Base-by-base conservation (phyloP, 1,140 invertebrate species). In the Lordiphosa mommai region DNA sequence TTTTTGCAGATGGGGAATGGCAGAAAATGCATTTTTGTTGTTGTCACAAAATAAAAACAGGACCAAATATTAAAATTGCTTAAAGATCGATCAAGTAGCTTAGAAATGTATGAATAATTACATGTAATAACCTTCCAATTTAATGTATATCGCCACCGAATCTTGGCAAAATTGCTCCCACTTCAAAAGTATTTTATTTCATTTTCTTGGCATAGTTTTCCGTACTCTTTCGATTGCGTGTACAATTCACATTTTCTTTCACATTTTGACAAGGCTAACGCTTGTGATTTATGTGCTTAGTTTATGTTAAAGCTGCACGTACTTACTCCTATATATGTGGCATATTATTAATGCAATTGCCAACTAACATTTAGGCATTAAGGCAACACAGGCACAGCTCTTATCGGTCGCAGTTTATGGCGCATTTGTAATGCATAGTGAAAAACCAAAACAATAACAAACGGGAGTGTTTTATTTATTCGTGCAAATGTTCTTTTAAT, bases 231-330 rank as follows among this genome's bases (percentile, higher is more conserved):
- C 30, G 49, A 67, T 67, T 72, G 73, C 73, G 73, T 69, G 70
- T 79, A 59, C 38, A 36, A 55, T 40, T 46, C 52, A 50, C 61
- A 66, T 72, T 64, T 66, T 69, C 49, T 68, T 72, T 73, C 52
- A 36, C 51, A 58, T 53, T 69, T 69, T 79, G 74, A 79, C 74
- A 79, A 69, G 69, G 59, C 55, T 55, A 73, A 73, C 55, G 60
- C 38, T 64, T 55, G 58, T 79, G 74, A 79, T 79, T 79, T 79
- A 79, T 79, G 74, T 36, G 48, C 57, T 74, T 80, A 79, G 55
- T 79, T 73, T 65, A 69, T 73, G 70, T 68, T 65, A 63, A 23
- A 73, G 58, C 30, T 69, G 74, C 73, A 80, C 73, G 73, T 71
- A 72, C 36, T 58, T 38, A 13, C 14, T 16, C 0, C 17, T 40